Percentiles rank a stretch among this genome's conserved stretches.
These are phyloP conservation scores for Xestia c-nigrum DNA, from an alignment of 2,888 invertebrate genomes.

Conservation along the genomic window DNA sequence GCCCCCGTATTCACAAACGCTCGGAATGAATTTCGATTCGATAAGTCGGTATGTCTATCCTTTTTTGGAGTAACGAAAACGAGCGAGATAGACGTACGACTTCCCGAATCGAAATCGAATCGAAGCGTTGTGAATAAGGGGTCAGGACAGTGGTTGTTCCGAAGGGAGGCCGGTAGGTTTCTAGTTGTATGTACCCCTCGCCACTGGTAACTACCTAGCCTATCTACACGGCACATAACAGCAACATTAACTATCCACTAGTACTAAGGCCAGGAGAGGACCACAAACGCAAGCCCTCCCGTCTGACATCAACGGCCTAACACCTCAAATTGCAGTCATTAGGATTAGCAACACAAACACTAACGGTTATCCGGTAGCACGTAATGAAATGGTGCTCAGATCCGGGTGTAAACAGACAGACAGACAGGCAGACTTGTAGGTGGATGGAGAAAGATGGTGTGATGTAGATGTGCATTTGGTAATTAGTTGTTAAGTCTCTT, in stretches of 20 bases:
- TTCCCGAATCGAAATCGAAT: too few species aligned
- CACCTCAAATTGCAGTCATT: constrained; percentile 62
- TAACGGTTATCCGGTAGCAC: constrained; percentile 46
- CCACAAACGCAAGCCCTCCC: constrained; percentile 40
- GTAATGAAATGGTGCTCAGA: constrained; percentile 55
- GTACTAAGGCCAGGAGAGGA: constrained; percentile 25
- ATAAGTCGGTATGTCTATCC: too few species aligned
- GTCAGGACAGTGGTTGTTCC: too few species aligned
- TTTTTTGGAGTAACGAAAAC: too few species aligned
- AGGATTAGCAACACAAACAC: constrained; percentile 55
- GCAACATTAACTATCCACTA: constrained; percentile 46
- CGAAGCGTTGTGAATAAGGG: too few species aligned
- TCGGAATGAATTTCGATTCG: too few species aligned
- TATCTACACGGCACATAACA: neutral
- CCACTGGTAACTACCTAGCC: neutral
- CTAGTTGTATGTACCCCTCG: too few species aligned
- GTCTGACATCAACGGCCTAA: constrained; percentile 41
- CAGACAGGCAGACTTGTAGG: neutral
- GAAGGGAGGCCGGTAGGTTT: too few species aligned
- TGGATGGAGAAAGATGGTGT: constrained; percentile 8
- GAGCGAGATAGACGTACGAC: too few species aligned
- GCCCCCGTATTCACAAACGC: too few species aligned
- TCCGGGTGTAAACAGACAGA: constrained; percentile 19
- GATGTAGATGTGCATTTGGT: neutral
- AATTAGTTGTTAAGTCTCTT: constrained; percentile 13